Conservation (phyloP, 2,113 vertebrate species). For the Ochotona princeps region DNA sequence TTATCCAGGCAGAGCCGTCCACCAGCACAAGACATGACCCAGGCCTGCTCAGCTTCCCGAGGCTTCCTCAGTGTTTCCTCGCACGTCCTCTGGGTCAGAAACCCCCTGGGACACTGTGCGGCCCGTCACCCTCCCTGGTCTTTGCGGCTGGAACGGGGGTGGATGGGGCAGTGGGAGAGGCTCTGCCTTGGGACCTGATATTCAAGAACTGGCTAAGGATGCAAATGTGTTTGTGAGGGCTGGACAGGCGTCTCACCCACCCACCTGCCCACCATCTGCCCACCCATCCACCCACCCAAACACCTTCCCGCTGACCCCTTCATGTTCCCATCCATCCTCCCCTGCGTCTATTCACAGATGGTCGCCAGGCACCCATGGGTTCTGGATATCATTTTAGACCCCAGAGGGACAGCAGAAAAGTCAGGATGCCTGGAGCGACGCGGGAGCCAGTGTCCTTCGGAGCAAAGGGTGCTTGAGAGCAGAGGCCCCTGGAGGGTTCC, state of each 20-base stretch:
- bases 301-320: background rate
- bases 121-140: background rate
- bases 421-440: background rate
- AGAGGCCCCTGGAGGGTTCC: background rate
- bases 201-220: background rate
- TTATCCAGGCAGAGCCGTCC: background rate
- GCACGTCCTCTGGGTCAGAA: background rate
- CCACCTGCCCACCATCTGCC: background rate
- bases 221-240: background rate
- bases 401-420: background rate
- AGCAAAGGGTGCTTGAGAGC: background rate
- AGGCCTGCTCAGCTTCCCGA: background rate
- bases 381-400: background rate
- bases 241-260: no score
- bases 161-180: background rate
- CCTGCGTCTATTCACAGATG: background rate
- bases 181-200: background rate
- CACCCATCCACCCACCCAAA: no score
- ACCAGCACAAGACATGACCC: background rate
- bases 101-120: no score
- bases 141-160: background rate
- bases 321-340: background rate
- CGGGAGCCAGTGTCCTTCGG: no score
- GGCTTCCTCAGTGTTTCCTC: no score
- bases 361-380: background rate